Evolutionary conservation across 2,113 vertebrate genomes (phyloP).

Genomic region (Nycticorax nycticorax): DNA sequence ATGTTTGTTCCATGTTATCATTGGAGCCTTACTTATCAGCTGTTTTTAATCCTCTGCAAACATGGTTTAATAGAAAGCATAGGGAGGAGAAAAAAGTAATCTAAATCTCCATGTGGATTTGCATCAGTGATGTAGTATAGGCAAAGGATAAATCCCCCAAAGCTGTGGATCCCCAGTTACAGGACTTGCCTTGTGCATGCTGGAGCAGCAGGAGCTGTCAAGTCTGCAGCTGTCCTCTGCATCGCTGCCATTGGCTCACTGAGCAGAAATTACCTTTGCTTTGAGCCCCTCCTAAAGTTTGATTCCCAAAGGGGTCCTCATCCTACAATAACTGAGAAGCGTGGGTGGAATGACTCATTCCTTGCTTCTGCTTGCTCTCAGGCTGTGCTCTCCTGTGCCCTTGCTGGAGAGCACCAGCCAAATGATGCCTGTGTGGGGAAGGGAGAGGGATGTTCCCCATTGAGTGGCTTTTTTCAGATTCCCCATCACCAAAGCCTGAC

Average conservation of each 20-base stretch:
- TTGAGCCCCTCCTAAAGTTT: neutral
- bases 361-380: neutral
- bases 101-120: neutral
- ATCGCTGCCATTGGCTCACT: neutral
- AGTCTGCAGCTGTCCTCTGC: neutral
- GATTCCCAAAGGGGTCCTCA: neutral
- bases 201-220: neutral
- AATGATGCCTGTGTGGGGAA: neutral
- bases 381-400: neutral
- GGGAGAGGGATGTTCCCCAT: neutral
- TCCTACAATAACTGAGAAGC: neutral
- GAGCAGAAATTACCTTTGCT: neutral
- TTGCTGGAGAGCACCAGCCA: neutral
- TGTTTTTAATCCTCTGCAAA: conserved; percentile 2
- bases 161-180: neutral
- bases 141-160: neutral
- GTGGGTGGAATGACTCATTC: neutral
- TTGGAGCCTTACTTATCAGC: neutral
- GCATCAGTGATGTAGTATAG: neutral
- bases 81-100: neutral
- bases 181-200: neutral
- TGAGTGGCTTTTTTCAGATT: neutral
- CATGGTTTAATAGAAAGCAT: neutral
- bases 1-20: neutral
- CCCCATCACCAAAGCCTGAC: neutral